Base-by-base conservation (phyloP, 2,113 vertebrate genomes). In the Periophthalmus modestus region DNA sequence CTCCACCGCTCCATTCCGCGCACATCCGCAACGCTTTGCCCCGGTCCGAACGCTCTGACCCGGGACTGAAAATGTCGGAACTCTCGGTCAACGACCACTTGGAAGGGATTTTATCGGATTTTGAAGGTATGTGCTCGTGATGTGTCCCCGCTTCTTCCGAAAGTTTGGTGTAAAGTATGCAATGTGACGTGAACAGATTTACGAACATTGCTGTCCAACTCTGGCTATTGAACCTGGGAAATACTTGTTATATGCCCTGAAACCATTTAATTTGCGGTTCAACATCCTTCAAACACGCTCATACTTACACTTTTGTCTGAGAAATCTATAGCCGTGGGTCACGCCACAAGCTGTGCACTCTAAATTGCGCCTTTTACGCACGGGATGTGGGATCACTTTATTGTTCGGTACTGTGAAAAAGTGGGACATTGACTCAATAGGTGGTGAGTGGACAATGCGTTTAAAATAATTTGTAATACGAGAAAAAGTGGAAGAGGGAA, bases 51-150 rank as follows among this genome's bases (percentile, higher is more conserved):
- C 77, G 39, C 47, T 66, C 54, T 69, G 68, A 54, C 34, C 63
- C 39, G 10, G 39, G 63, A 79, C 72, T 67, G 83, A 93, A 86
- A 77, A 95, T 95, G 94, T 93, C 94, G 79, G 91, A 93, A 57
- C 84, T 94, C 54, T 94, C 94, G 36, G 93, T 95, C 58, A 95
- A 93, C 52, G 94, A 95, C 55, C 94, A 95, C 81, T 92, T 95
- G 47, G 94, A 95, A 79, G 94, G 94, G 80, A 95, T 95, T 76
- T 89, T 95, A 87, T 95, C 93, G 3, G 94, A 95, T 87, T 95
- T 95, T 76, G 95, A 95, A 93, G 95, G 94, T 95, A 90, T 82
- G 93, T 86, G 0, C 63, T 11, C 39, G 39, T 43, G 4, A 10
- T 43, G 1, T 10, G 39, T 43, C 10, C 39, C 39, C 39, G 10